Conservation (phyloP, 2,888 invertebrate species). For the Adineta ricciae region DNA sequence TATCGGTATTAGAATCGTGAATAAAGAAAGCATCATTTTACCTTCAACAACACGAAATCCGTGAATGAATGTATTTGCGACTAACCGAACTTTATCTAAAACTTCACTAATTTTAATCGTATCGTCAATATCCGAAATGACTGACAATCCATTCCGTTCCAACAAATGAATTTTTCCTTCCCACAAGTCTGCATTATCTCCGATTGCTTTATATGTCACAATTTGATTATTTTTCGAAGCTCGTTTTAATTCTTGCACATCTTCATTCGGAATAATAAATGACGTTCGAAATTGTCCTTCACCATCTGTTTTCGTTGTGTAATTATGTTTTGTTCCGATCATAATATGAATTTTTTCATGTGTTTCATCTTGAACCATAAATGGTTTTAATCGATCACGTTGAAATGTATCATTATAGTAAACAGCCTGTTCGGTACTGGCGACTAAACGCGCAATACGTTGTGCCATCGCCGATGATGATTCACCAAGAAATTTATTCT, state of each 20-base stretch:
- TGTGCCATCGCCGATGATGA: not conserved
- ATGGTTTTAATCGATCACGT: slow-evolving; percentile 18
- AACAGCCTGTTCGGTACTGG: not conserved
- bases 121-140: slow-evolving; percentile 8
- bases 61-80: slow-evolving; percentile 16
- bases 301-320: not conserved
- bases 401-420: slow-evolving; percentile 19
- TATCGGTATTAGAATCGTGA: too few relatives aligned
- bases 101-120: slow-evolving; percentile 21
- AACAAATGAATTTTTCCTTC: slow-evolving; percentile 5
- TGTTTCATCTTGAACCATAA: slow-evolving; percentile 10
- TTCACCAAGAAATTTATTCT: not conserved
- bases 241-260: not conserved
- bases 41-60: not conserved
- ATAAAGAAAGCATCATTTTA: not conserved
- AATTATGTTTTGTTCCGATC: not conserved
- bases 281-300: slow-evolving; percentile 16
- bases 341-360: not conserved
- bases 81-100: not conserved
- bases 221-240: not conserved
- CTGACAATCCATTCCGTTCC: not conserved
- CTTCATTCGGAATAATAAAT: not conserved
- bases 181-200: not conserved
- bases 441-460: slow-evolving; percentile 14
- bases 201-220: not conserved